phyloP scores from a whole-genome alignment of 1,140 invertebrate genomes.

The Asbolus verrucosus region DNA sequence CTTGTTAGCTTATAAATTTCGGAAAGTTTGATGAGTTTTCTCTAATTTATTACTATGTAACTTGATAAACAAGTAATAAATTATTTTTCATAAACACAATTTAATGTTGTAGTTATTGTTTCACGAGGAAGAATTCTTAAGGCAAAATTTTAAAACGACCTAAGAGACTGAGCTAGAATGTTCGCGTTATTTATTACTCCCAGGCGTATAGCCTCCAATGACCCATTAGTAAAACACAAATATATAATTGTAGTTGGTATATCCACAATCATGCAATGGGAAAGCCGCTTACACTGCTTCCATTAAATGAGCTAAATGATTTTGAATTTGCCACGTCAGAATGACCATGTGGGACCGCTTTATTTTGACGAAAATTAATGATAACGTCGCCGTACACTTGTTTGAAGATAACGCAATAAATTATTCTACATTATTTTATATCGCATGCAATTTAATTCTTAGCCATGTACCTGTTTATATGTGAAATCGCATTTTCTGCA shows the following conservation, averaged over 20 bases:
- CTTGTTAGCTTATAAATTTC: background rate
- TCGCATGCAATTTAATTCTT: conserved; percentile 18
- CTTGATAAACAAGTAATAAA: background rate
- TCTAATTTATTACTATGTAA: conserved; percentile 11
- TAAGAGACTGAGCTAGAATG: conserved; percentile 16
- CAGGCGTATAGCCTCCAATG: conserved; percentile 13
- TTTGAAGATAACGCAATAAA: conserved; percentile 9
- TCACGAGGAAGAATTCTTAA: conserved; percentile 27
- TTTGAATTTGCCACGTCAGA: conserved; percentile 29
- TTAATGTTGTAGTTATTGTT: conserved; percentile 26
- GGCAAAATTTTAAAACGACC: conserved; percentile 33
- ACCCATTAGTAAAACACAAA: conserved; percentile 30
- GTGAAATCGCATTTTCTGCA: conserved; percentile 7
- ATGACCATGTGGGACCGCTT: conserved; percentile 30
- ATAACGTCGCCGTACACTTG: conserved; percentile 14
- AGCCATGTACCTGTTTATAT: background rate
- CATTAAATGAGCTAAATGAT: conserved; percentile 37
- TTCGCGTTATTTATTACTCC: conserved; percentile 16
- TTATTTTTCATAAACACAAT: conserved; percentile 45
- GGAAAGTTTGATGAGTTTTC: conserved; percentile 28
- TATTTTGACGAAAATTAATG: conserved; percentile 37
- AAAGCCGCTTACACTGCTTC: conserved; percentile 19
- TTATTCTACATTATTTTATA: conserved; percentile 1
- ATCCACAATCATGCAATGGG: conserved; percentile 21
- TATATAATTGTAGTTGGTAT: conserved; percentile 31